Base-by-base conservation (phyloP, 2,113 vertebrate species). In the Dolichotis patagonum region DNA sequence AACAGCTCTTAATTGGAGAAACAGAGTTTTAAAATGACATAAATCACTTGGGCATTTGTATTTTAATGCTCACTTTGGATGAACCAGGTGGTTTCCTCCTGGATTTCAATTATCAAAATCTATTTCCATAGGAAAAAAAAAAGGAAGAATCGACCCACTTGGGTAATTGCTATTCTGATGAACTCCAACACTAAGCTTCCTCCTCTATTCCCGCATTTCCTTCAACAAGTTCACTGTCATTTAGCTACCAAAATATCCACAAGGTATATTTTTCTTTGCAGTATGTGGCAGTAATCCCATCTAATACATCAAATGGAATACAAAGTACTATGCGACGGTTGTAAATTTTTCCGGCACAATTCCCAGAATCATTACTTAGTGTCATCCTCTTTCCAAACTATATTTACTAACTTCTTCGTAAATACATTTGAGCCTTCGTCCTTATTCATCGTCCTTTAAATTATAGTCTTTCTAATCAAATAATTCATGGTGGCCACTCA, bases 1-100 rank as follows among this genome's bases (percentile, higher is more conserved):
- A 78, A 78, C 32, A 95, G 89, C 14, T 56, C 97, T 95, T 97
- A 97, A 92, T 90, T 91, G 26, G 69, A 95, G 78, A 97, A 38
- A 58, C 32, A 90, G 87, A 96, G 85, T 86, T 96, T 97, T 32
- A 96, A 96, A 96, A 90, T 95, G 89, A 96, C 38, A 94, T 83
- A 94, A 97, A 97, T 98, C 96, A 96, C 94, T 94, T 75, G 95
- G 69, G 78, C 65, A 92, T 97, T 98, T 97, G 92, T 58, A 95
- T 96, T 96, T 94, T 94, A 94, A 97, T 97, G 85, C 83, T 88
- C 73, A 95, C 58, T 95, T 93, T 84, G 71, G 94, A 97, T 96
- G 90, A 96, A 69, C 90, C 96, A 97, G 96, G 90, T 97, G 96
- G 78, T 97, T 97, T 97, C 95, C 95, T 97, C 93, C 77, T 97